A percentile compares a stretch with the other conserved stretches of the same genome.
Conservation (phyloP, 2,797 vertebrate genomes). For the Neopelma chrysocephalum region DNA sequence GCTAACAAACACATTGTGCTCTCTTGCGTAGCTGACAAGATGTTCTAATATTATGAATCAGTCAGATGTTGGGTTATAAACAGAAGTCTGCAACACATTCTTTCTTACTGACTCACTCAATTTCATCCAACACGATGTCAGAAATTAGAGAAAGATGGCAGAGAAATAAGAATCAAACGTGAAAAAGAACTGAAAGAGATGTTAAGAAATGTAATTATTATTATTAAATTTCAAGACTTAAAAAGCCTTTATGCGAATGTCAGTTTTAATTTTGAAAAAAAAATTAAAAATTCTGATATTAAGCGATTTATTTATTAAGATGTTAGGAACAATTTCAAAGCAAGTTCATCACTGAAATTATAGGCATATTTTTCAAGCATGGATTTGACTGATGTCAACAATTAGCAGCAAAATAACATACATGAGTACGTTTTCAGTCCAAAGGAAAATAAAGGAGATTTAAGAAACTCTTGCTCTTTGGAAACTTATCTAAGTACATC, state of each 20-base stretch:
- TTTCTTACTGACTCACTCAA: not conserved
- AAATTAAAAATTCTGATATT: not conserved
- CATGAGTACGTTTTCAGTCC: not conserved
- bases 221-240: not conserved
- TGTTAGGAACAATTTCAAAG: not conserved
- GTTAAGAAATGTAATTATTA: not conserved
- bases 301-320: not conserved
- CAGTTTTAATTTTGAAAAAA: not conserved
- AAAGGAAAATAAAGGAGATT: not conserved
- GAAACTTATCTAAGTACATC: not conserved
- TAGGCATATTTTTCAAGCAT: not conserved
- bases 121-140: not conserved
- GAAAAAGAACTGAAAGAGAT: not conserved
- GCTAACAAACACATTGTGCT: not conserved
- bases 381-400: not conserved
- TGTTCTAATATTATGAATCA: constrained; percentile 14
- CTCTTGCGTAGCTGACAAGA: not conserved
- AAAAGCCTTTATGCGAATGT: not conserved
- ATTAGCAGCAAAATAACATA: not conserved
- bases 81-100: not conserved
- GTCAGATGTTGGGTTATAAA: constrained; percentile 38
- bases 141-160: constrained; percentile 10
- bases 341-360: not conserved
- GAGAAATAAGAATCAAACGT: not conserved
- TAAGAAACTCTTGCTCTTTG: not conserved